These are phyloP conservation scores for Diarsia brunnea DNA, from an alignment of 2,888 invertebrate genomes.

Conservation along the genomic window DNA sequence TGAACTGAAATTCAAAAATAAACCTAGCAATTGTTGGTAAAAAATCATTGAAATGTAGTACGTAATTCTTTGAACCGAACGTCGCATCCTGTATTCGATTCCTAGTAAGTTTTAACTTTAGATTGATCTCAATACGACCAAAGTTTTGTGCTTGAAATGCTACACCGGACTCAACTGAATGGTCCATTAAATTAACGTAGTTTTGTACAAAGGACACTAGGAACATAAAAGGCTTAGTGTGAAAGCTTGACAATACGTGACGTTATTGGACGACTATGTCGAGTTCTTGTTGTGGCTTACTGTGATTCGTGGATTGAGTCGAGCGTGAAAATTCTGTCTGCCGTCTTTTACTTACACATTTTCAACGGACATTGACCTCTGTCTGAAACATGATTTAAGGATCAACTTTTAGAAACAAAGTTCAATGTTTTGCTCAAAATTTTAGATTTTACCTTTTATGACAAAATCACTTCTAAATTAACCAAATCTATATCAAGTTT, in stretches of 20 bases:
- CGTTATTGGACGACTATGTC: conserved; percentile 26
- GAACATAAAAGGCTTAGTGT: conserved; percentile 22
- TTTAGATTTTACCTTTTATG: background rate
- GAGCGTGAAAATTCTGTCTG: conserved; percentile 7
- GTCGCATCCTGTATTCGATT: conserved; percentile 15
- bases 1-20: background rate
- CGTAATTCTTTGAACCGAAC: background rate
- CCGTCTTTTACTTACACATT: conserved; percentile 14
- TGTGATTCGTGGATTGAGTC: conserved; percentile 14
- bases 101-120: conserved; percentile 31
- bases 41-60: background rate
- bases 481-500: background rate
- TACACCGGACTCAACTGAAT: conserved; percentile 17
- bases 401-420: conserved; percentile 1
- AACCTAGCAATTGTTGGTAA: background rate
- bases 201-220: conserved; percentile 28
- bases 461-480: background rate
- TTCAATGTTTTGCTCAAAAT: background rate
- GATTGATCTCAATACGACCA: conserved; percentile 19
- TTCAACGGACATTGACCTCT: background rate
- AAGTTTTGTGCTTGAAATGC: conserved; percentile 40
- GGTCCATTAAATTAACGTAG: conserved; percentile 23
- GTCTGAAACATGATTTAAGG: conserved; percentile 3
- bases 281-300: conserved; percentile 11
- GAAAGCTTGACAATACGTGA: conserved; percentile 40